Evolutionary conservation across 1,140 invertebrate species (phyloP).

Genomic region (Pogonomyrmex barbatus): DNA sequence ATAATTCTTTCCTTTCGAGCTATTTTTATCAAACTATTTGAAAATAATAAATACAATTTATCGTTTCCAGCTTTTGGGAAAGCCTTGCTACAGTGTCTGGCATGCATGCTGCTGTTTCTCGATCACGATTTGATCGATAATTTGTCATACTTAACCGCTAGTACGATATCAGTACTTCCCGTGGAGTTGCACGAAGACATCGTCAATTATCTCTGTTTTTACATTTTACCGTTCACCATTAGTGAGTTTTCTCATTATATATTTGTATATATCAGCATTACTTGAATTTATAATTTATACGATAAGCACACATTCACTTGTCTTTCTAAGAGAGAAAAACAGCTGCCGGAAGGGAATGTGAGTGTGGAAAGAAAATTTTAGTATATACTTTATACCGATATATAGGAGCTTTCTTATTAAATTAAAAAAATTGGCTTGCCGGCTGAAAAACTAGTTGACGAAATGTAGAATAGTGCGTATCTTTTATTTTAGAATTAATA

Average conservation of each 20-base stretch:
- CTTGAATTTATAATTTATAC: background rate
- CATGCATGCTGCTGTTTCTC: conserved; percentile 97
- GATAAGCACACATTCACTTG: conserved; percentile 17
- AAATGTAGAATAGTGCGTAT: conserved; percentile 4
- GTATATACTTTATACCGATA: conserved; percentile 2
- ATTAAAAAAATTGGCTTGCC: conserved; percentile 1
- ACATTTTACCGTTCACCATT: conserved; percentile 98
- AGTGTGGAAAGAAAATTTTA: conserved; percentile 29
- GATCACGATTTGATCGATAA: conserved; percentile 98
- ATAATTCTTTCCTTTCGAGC: background rate
- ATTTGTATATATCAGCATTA: background rate
- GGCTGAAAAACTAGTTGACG: conserved; percentile 3
- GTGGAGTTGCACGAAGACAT: conserved; percentile 96
- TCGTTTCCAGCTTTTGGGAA: conserved; percentile 94
- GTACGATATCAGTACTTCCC: conserved; percentile 96
- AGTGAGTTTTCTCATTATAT: conserved; percentile 88
- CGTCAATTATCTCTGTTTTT: conserved; percentile 97
- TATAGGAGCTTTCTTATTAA: background rate
- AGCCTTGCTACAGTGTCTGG: conserved; percentile 95
- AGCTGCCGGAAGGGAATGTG: conserved; percentile 17
- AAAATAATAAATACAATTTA: background rate
- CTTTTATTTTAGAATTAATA: conserved; percentile 43
- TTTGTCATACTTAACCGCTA: conserved; percentile 97
- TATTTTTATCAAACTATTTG: background rate
- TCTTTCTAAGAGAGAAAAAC: conserved; percentile 42